Conservation (phyloP, 2,797 vertebrate genomes). For the Alca torda region DNA sequence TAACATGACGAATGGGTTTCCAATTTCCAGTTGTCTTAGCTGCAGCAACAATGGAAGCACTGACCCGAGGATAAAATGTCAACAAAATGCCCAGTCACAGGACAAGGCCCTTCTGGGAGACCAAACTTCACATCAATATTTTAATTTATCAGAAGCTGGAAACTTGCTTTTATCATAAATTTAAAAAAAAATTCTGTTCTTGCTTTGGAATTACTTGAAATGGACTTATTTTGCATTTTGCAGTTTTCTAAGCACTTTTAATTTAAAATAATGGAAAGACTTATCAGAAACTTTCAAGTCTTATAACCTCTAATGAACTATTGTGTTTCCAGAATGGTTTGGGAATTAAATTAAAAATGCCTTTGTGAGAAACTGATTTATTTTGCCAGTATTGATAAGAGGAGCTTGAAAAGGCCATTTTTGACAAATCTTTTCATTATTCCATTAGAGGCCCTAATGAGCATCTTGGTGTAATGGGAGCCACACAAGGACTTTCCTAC, state of each 20-base stretch:
- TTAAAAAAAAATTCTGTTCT: background rate
- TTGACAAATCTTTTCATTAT: background rate
- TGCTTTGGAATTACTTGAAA: background rate
- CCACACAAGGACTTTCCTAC: background rate
- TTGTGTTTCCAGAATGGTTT: background rate
- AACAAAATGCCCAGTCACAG: background rate
- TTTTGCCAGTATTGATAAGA: background rate
- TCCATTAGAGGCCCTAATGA: background rate
- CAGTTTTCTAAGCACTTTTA: background rate
- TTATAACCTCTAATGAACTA: background rate
- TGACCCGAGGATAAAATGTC: constrained; percentile 3
- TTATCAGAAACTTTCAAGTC: background rate
- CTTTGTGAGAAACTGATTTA: background rate
- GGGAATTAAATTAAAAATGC: background rate
- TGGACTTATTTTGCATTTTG: background rate
- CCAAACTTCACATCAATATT: background rate
- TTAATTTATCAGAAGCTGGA: background rate
- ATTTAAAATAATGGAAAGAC: background rate
- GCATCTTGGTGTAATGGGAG: background rate
- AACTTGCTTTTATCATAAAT: background rate
- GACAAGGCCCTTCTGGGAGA: background rate
- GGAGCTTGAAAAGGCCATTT: background rate
- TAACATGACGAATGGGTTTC: constrained; percentile 27
- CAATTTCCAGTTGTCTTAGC: constrained; percentile 29
- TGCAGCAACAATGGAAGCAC: background rate